Evolutionary conservation across 2,113 vertebrate genomes (phyloP).

Genomic region (Daubentonia madagascariensis): DNA sequence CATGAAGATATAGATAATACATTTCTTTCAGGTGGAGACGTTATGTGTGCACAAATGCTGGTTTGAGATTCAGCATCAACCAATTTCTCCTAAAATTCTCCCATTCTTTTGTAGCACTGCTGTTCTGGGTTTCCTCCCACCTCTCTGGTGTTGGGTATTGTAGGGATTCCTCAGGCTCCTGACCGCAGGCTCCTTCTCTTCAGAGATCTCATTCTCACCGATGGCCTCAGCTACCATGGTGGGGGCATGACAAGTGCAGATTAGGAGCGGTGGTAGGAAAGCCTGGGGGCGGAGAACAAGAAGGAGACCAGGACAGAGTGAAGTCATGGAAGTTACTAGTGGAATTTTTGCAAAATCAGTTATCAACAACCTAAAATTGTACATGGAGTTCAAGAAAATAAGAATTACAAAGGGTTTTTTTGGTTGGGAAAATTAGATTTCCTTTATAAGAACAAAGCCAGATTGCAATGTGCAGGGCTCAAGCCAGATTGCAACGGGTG

Average conservation of each 20-base stretch:
- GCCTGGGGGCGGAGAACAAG: neutral
- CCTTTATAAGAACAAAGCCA: neutral
- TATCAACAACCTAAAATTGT: neutral
- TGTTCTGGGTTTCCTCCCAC: neutral
- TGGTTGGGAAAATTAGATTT: neutral
- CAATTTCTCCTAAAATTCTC: neutral
- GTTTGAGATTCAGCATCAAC: neutral
- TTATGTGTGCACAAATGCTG: neutral
- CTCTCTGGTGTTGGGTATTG: neutral
- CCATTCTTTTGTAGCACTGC: neutral
- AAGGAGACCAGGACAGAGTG: neutral
- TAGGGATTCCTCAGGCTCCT: neutral
- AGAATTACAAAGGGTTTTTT: neutral
- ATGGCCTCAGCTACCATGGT: neutral
- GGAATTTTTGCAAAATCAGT: neutral
- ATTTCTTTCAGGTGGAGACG: neutral
- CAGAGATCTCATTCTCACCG: neutral
- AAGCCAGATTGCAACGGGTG: neutral
- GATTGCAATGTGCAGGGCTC: neutral
- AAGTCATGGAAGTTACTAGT: neutral
- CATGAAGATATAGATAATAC: neutral
- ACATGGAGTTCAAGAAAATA: neutral
- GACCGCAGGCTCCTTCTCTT: neutral
- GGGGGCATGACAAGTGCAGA: neutral
- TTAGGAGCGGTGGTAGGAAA: neutral